Evolutionary conservation across 2,797 vertebrate species (phyloP).

Genomic region (Pelobates cultripes): DNA sequence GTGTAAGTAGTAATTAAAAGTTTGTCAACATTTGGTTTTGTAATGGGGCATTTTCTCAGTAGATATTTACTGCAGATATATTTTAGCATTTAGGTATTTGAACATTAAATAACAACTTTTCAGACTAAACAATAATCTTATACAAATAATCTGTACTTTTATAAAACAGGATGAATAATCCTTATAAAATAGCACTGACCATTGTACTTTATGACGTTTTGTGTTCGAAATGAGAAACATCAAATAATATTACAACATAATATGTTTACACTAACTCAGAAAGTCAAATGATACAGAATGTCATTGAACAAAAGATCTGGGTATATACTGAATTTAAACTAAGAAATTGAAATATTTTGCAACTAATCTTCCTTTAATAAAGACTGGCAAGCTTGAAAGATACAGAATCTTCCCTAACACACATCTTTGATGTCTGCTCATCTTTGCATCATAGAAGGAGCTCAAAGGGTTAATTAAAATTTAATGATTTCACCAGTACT

Average conservation of each 20-base stretch:
- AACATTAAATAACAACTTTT: no score
- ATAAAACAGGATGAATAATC: no score
- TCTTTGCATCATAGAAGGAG: slow-evolving; percentile 92
- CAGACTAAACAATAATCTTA: no score
- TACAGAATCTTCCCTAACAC: slow-evolving; percentile 69
- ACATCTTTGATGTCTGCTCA: slow-evolving; percentile 85
- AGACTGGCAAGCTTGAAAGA: slow-evolving; percentile 72
- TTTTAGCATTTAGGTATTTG: no score
- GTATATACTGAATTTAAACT: slow-evolving; percentile 15
- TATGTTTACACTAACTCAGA: slow-evolving; percentile 12
- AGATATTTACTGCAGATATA: no score
- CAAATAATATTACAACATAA: not conserved
- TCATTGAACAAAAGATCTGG: slow-evolving; percentile 20
- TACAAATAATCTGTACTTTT: no score
- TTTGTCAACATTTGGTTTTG: no score
- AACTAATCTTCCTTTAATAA: slow-evolving; percentile 72
- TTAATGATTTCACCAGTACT: slow-evolving; percentile 93
- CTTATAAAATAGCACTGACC: no score
- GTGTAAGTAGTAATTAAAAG: no score
- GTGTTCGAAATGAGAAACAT: not conserved
- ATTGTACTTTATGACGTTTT: no score
- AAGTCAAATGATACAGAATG: slow-evolving; percentile 14
- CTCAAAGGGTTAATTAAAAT: slow-evolving; percentile 98
- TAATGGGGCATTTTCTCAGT: no score
- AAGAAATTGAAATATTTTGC: slow-evolving; percentile 68